A percentile compares a stretch with the other conserved stretches of the same genome.
phyloP scores from a whole-genome alignment of 2,888 invertebrate genomes.

The Cheilosia soror region DNA sequence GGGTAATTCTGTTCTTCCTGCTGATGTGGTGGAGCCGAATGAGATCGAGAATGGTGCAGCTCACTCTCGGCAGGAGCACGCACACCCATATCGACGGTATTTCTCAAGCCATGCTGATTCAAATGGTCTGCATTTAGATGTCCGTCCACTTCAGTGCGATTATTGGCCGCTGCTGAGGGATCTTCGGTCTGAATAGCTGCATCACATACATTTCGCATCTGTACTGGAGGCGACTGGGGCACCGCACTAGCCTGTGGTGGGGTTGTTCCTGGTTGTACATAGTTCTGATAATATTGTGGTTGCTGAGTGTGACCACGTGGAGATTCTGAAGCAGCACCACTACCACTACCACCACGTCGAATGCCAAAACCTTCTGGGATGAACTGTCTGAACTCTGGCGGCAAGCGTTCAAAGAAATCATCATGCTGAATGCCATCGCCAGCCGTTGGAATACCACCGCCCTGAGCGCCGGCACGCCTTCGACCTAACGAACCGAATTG shows the following conservation, averaged over 20 bases:
- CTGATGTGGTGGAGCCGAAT: slow-evolving; percentile 90
- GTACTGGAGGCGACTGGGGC: slow-evolving; percentile 79
- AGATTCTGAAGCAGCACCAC: slow-evolving; percentile 71
- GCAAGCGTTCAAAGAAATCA: slow-evolving; percentile 82
- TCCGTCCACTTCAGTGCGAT: slow-evolving; percentile 79
- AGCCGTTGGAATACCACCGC: slow-evolving; percentile 73
- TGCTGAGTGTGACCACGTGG: slow-evolving; percentile 76
- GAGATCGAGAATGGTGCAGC: slow-evolving; percentile 87
- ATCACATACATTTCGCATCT: slow-evolving; percentile 81
- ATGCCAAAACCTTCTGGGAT: slow-evolving; percentile 82
- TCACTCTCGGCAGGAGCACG: slow-evolving; percentile 85
- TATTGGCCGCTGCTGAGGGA: slow-evolving; percentile 72
- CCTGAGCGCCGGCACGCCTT: slow-evolving; percentile 77
- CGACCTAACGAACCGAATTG: slow-evolving; percentile 81
- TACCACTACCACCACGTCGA: slow-evolving; percentile 77
- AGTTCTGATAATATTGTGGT: slow-evolving; percentile 76
- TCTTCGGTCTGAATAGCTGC: slow-evolving; percentile 84
- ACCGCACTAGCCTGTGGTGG: slow-evolving; percentile 71
- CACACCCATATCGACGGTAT: slow-evolving; percentile 92
- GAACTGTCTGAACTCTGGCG: slow-evolving; percentile 83
- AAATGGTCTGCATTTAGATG: slow-evolving; percentile 80
- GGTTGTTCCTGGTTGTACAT: slow-evolving; percentile 74
- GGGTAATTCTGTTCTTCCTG: slow-evolving; percentile 81
- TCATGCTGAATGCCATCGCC: slow-evolving; percentile 69
- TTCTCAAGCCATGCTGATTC: slow-evolving; percentile 89